Conservation (phyloP, 1,140 invertebrate genomes). For the Magallana angulata region DNA sequence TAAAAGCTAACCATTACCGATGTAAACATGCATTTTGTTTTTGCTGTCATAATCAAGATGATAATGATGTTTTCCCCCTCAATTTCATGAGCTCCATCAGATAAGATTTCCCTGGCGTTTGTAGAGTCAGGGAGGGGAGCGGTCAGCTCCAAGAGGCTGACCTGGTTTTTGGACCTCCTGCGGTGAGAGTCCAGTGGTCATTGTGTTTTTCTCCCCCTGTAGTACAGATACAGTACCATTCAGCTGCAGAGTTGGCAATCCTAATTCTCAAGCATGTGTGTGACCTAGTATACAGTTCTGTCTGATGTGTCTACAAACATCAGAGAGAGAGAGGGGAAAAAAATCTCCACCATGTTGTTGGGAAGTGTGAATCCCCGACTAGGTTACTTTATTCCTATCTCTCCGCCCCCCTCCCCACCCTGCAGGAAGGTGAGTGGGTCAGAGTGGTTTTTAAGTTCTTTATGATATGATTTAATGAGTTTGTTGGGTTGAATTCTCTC, state of each 20-base stretch:
- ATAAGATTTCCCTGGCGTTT: not conserved
- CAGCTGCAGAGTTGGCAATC: constrained; percentile 20
- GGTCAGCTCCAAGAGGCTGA: not conserved
- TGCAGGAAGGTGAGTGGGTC: constrained; percentile 26
- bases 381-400: constrained; percentile 51
- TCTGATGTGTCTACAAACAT: constrained; percentile 35
- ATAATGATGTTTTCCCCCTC: not conserved
- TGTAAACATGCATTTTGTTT: constrained; percentile 5
- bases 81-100: constrained; percentile 22
- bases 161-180: constrained; percentile 4
- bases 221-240: constrained; percentile 20
- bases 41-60: constrained; percentile 23
- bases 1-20: not conserved
- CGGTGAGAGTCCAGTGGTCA: not conserved
- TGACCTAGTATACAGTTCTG: constrained; percentile 42
- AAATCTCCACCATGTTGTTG: constrained; percentile 51
- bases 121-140: not conserved
- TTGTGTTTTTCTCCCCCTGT: not conserved
- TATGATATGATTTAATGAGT: constrained; percentile 37
- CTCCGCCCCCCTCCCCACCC: constrained; percentile 53
- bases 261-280: constrained; percentile 47
- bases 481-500: constrained; percentile 1
- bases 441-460: not conserved
- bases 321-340: not conserved
- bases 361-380: constrained; percentile 55